Evolutionary conservation across 2,797 vertebrate species (phyloP).

Genomic region (Anolis apletophallus): DNA sequence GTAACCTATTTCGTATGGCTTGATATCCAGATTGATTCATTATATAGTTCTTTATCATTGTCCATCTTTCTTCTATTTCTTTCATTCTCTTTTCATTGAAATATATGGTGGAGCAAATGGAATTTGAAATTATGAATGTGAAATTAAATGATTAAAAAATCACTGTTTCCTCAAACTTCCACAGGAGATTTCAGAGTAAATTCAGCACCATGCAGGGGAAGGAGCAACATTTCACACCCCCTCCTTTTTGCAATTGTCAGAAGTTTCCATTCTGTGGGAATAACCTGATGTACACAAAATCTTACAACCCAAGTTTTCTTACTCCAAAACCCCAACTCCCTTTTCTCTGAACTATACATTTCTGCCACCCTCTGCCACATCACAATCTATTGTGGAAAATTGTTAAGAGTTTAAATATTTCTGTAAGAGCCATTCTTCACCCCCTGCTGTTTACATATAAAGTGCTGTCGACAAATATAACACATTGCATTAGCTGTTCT

Average conservation of each 20-base stretch:
- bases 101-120: no score
- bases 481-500: slow-evolving; percentile 80
- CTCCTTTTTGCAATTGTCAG: not conserved
- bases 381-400: slow-evolving; percentile 75
- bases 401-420: slow-evolving; percentile 81
- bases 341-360: slow-evolving; percentile 51
- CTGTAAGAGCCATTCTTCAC: slow-evolving; percentile 75
- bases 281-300: not conserved
- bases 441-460: slow-evolving; percentile 82
- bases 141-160: no score
- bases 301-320: not conserved
- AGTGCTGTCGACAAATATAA: slow-evolving; percentile 82
- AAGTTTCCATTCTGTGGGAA: not conserved
- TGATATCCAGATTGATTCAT: no score
- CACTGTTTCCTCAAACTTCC: no score
- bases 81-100: no score
- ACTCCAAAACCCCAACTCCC: slow-evolving; percentile 38
- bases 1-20: no score
- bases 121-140: no score
- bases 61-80: no score
- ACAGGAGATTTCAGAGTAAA: not conserved
- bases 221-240: no score
- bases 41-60: no score
- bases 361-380: slow-evolving; percentile 55
- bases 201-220: not conserved